These are phyloP conservation scores for Acromyrmex heyeri DNA, from an alignment of 1,140 invertebrate genomes.

Conservation along the genomic window DNA sequence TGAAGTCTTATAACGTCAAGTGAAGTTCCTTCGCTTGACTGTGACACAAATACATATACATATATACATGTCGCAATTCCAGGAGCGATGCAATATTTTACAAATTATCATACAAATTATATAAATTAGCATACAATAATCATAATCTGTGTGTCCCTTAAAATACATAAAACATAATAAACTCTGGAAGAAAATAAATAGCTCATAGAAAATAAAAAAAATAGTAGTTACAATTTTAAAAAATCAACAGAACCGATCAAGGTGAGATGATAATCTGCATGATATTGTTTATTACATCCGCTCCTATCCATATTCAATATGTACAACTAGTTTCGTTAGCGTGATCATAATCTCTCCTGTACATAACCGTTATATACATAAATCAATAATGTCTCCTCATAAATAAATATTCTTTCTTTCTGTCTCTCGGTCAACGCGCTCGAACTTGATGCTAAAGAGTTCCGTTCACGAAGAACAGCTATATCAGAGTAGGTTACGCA, in stretches of 20 bases:
- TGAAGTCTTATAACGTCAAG: slow-evolving; percentile 68
- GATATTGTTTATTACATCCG: neutral
- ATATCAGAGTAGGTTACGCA: neutral
- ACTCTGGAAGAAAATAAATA: slow-evolving; percentile 11
- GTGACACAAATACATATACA: slow-evolving; percentile 53
- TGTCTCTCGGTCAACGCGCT: slow-evolving; percentile 62
- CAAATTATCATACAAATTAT: neutral
- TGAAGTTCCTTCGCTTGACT: slow-evolving; percentile 16
- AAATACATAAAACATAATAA: slow-evolving; percentile 22
- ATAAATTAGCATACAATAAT: neutral
- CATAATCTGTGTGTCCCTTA: neutral
- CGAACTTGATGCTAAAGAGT: slow-evolving; percentile 5
- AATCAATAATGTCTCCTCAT: slow-evolving; percentile 59
- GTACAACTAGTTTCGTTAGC: slow-evolving; percentile 38
- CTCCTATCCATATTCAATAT: slow-evolving; percentile 39
- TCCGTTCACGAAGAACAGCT: neutral
- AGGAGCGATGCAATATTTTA: neutral
- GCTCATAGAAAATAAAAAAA: neutral
- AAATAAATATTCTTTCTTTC: slow-evolving; percentile 73
- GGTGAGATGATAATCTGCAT: neutral
- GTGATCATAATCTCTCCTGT: slow-evolving; percentile 40
- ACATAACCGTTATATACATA: slow-evolving; percentile 64
- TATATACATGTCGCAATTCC: slow-evolving; percentile 48
- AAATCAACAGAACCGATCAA: neutral
- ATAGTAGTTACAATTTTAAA: neutral